These are phyloP conservation scores for Mesorhabditis belari DNA, from an alignment of 2,888 invertebrate species.

Conservation along the genomic window DNA sequence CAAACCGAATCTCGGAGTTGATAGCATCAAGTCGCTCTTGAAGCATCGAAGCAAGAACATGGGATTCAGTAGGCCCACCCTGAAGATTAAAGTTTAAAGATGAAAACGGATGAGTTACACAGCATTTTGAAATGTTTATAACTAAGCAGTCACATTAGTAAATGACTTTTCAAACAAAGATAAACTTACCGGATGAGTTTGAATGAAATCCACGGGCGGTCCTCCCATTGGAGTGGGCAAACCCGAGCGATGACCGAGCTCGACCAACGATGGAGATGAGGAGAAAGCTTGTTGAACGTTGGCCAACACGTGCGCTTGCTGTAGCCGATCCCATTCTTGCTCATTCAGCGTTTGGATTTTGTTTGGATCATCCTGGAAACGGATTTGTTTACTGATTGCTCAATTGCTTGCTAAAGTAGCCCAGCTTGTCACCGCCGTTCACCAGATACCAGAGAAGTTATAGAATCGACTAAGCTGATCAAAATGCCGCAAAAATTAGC, in stretches of 20 bases:
- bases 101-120: not conserved
- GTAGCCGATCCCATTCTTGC: conserved; percentile 91
- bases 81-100: conserved; percentile 11
- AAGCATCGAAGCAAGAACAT: conserved; percentile 92
- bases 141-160: not conserved
- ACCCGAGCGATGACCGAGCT: not conserved
- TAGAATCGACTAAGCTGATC: too few relatives aligned
- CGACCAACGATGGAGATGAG: conserved; percentile 29
- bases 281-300: conserved; percentile 71
- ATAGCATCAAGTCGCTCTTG: conserved; percentile 99
- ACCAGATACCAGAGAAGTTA: too few relatives aligned
- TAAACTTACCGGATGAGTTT: not conserved
- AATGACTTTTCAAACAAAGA: too few relatives aligned
- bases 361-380: conserved; percentile 47
- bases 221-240: not conserved
- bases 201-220: not conserved
- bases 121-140: not conserved
- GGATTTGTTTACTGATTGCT: not conserved
- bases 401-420: not conserved
- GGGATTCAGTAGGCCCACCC: conserved; percentile 69
- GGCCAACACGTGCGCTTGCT: conserved; percentile 73
- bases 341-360: conserved; percentile 56
- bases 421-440: too few relatives aligned
- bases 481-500: too few relatives aligned
- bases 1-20: conserved; percentile 84